A percentile compares a stretch with the other conserved stretches of the same genome.
These are phyloP conservation scores for Campoplex capitator DNA, from an alignment of 2,888 invertebrate species.

Conservation along the genomic window DNA sequence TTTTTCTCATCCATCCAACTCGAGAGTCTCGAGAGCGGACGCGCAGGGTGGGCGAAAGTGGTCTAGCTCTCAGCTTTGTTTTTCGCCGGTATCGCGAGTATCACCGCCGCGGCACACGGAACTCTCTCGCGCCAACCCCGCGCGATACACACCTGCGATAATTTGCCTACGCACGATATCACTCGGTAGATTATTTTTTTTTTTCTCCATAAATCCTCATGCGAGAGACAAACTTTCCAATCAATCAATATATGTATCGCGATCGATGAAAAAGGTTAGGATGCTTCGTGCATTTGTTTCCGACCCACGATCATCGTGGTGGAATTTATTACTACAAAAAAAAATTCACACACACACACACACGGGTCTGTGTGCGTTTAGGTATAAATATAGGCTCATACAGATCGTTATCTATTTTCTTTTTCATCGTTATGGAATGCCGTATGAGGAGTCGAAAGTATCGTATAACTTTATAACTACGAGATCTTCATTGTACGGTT, in stretches of 20 bases:
- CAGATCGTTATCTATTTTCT: conserved; percentile 58
- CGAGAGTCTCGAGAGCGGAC: conserved; percentile 47
- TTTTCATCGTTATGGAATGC: conserved; percentile 55
- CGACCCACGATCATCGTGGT: conserved; percentile 16
- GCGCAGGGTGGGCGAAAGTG: conserved; percentile 60
- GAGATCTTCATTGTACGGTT: conserved; percentile 7
- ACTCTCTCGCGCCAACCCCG: conserved; percentile 9
- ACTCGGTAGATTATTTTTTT: conserved; percentile 2
- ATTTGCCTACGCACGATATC: conserved; percentile 44
- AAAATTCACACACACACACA: background rate
- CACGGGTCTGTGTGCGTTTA: background rate
- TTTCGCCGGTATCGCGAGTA: conserved; percentile 25
- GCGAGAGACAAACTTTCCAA: conserved; percentile 35
- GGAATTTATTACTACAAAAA: background rate
- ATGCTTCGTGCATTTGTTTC: conserved; percentile 26
- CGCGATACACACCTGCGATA: conserved; percentile 18
- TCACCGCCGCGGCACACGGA: background rate
- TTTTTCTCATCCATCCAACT: conserved; percentile 49
- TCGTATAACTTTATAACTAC: conserved; percentile 31
- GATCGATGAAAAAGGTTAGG: conserved; percentile 26
- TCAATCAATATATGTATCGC: conserved; percentile 22
- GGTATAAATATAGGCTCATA: background rate
- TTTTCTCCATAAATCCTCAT: background rate
- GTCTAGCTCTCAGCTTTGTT: conserved; percentile 58
- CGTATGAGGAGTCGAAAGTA: conserved; percentile 68